phyloP scores from a whole-genome alignment of 2,888 invertebrate genomes.

The Nomada ruficornis region DNA sequence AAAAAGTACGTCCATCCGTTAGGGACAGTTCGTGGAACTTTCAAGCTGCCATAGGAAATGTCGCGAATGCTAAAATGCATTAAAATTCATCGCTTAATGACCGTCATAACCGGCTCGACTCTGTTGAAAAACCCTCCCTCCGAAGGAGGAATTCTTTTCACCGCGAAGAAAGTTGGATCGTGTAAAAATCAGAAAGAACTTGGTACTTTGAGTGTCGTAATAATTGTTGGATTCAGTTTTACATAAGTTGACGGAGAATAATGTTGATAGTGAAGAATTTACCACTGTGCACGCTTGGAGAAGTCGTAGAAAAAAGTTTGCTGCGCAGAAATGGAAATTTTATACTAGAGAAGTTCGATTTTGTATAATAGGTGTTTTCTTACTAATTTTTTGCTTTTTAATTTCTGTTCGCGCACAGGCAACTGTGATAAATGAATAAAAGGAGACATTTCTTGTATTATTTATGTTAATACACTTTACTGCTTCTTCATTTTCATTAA shows the following conservation, averaged over 20 bases:
- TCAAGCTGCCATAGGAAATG: conserved; percentile 46
- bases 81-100: conserved; percentile 63
- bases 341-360: too few relatives aligned
- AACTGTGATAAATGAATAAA: background rate
- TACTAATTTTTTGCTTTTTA: too few relatives aligned
- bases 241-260: background rate
- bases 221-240: conserved; percentile 10
- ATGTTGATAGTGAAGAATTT: background rate
- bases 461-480: too few relatives aligned
- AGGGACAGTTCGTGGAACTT: conserved; percentile 41
- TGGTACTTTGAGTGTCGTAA: background rate
- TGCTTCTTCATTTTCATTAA: background rate
- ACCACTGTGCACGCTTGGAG: background rate
- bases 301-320: background rate
- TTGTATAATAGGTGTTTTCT: too few relatives aligned
- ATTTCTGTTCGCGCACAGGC: background rate
- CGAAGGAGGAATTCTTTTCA: conserved; percentile 25
- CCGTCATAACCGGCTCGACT: conserved; percentile 40
- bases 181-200: conserved; percentile 24
- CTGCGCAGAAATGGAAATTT: too few relatives aligned
- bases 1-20: conserved; percentile 41
- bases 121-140: conserved; percentile 25
- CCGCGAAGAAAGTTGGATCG: conserved; percentile 18
- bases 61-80: conserved; percentile 48
- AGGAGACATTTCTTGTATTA: too few relatives aligned